These are phyloP conservation scores for Eupeodes luniger DNA, from an alignment of 2,888 invertebrate genomes.

Conservation along the genomic window DNA sequence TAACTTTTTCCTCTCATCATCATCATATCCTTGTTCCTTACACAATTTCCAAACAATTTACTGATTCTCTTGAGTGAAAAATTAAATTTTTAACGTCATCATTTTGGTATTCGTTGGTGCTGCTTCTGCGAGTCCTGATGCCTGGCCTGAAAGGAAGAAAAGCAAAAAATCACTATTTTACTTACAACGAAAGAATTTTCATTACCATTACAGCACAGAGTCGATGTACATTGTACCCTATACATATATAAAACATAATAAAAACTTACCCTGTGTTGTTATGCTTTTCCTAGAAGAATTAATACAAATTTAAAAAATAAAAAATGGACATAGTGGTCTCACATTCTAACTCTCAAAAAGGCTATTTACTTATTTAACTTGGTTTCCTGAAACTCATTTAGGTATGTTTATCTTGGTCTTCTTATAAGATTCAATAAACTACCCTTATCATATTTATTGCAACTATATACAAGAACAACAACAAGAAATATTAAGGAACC, in stretches of 20 bases:
- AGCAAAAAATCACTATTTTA: slow-evolving; percentile 30
- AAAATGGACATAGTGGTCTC: neutral
- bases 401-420: no score
- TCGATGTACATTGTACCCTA: neutral
- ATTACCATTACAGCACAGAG: slow-evolving; percentile 68
- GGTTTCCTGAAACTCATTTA: no score
- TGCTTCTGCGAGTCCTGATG: neutral
- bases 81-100: slow-evolving; percentile 68
- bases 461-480: neutral
- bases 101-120: slow-evolving; percentile 55
- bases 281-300: slow-evolving; percentile 14
- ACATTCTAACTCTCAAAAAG: neutral
- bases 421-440: neutral
- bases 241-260: slow-evolving; percentile 15
- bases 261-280: slow-evolving; percentile 46
- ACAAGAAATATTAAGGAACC: neutral
- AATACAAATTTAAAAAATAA: neutral
- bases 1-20: neutral
- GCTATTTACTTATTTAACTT: no score
- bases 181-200: slow-evolving; percentile 65
- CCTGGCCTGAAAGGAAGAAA: neutral
- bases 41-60: slow-evolving; percentile 7
- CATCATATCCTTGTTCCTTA: neutral
- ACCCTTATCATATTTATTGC: neutral
- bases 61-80: slow-evolving; percentile 27